Evolutionary conservation across 2,888 invertebrate species (phyloP), one percentile per base, ranked within the genome.

Genomic region (Aplocera efformata): DNA sequence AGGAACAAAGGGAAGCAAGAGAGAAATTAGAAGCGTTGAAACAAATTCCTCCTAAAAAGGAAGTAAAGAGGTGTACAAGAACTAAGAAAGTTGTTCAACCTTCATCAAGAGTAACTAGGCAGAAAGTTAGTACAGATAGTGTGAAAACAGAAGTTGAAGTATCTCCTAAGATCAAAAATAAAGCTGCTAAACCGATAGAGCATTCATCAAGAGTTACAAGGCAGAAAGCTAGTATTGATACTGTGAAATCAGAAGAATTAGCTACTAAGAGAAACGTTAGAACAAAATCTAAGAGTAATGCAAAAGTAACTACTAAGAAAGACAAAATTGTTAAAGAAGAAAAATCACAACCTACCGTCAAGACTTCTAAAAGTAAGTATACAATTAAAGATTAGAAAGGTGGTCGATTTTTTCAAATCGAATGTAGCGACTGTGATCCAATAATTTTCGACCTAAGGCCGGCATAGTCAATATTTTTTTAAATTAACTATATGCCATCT

Each of bases 1-100:
- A 88, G 69, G 78, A 85, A 43, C 88, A 89, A 50, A 62, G 85
- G 24, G 79, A 85, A 58, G 75, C 75, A 6, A 76, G 78, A 28
- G 88, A 89, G 47, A 77, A 60, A 44, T 48, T 70, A 7, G 79
- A 80, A 10, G 67, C 66, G 1, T 51, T 64, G 4, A 79, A 76
- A 51, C 67, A 63, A 39, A 55, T 45, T 36, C 29, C 39, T 9
- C 50, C 54, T 23, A 71, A 68, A 35, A 72, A 67, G 20, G 73
- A 73, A 48, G 48, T 48, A 7, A 46, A 55, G 10, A 68, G 74
- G 41, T 65, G 63, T 45, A 80, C 81, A 3, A 70, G 83, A 27
- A 78, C 79, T 7, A 72, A 9, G 17, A 41, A 24, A 26, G 4
- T 22, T 1, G 7, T 36, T 45, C 20, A 43, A 32, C 45, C 28